Base-by-base conservation (phyloP, 1,140 invertebrate species). In the Drosophila funebris region DNA sequence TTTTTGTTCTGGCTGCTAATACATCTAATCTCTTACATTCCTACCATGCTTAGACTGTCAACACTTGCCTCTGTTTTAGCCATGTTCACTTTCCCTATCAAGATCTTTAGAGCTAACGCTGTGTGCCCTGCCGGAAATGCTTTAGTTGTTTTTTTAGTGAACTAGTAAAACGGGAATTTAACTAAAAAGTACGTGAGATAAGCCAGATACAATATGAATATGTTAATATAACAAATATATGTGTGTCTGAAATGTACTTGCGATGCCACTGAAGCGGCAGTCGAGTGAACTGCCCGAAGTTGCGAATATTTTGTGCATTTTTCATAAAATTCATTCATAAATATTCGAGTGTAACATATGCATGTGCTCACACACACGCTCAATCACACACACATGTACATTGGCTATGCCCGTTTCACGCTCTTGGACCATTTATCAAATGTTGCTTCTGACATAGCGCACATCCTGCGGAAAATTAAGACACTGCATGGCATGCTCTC, bases 401-500 rank as follows among this genome's bases (percentile, higher is more conserved):
- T 7, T 76, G 77, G 48, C 60, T 69, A 69, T 53, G 60, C 56
- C 52, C 56, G 58, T 62, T 62, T 39, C 53, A 63, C 50, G 44
- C 60, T 33, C 58, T 5, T 41, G 46, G 22, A 71, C 68, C 83
- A 88, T 87, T 88, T 87, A 87, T 87, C 83, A 87, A 87, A 78
- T 64, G 74, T 87, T 83, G 60, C 67, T 88, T 83, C 83, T 87
- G 83, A 88, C 82, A 84, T 74, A 70, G 81, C 77, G 82, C 81
- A 84, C 81, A 85, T 84, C 81, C 81, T 80, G 81, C 81, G 81
- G 81, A 84, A 84, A 84, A 84, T 84, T 84, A 84, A 84, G 81
- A 84, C 81, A 84, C 75, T 88, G 79, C 74, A 78, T 83, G 78
- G 75, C 78, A 79, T 67, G 76, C 75, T 87, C 83, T 85, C 61